Conservation (phyloP, 2,888 invertebrate genomes). For the Eristalis intricaria region DNA sequence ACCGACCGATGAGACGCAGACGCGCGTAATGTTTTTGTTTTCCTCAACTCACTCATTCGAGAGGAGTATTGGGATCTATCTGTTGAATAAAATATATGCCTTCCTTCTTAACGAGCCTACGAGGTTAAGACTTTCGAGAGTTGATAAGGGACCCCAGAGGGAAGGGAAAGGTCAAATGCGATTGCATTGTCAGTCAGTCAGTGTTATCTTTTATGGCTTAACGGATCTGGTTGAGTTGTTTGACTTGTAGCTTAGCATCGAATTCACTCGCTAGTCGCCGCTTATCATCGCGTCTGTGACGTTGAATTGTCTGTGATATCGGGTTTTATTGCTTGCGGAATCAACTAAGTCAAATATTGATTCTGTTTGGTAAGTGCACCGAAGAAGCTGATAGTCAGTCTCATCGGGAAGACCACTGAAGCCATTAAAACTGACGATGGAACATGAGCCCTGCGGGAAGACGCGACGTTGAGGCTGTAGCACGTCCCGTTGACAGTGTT, state of each 20-base stretch:
- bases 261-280: neutral
- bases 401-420: neutral
- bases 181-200: conserved; percentile 60
- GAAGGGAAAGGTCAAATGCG: conserved; percentile 52
- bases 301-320: conserved; percentile 9
- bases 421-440: neutral
- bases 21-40: conserved; percentile 7
- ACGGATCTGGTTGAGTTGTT: conserved; percentile 22
- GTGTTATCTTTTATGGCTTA: conserved; percentile 54
- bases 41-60: neutral
- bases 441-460: neutral
- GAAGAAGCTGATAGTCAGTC: neutral
- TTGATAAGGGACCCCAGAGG: conserved; percentile 53
- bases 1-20: neutral
- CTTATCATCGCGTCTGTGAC: neutral
- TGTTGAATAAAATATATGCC: conserved; percentile 20
- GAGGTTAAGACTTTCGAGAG: conserved; percentile 47
- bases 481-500: too few species aligned
- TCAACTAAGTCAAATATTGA: conserved; percentile 20
- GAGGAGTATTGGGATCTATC: conserved; percentile 38
- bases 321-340: conserved; percentile 22
- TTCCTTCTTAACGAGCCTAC: conserved; percentile 39
- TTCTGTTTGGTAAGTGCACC: conserved; percentile 2
- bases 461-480: too few species aligned
- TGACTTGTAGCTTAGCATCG: neutral